Evolutionary conservation across 2,113 vertebrate genomes (phyloP).

Genomic region (Anolis sagrei): DNA sequence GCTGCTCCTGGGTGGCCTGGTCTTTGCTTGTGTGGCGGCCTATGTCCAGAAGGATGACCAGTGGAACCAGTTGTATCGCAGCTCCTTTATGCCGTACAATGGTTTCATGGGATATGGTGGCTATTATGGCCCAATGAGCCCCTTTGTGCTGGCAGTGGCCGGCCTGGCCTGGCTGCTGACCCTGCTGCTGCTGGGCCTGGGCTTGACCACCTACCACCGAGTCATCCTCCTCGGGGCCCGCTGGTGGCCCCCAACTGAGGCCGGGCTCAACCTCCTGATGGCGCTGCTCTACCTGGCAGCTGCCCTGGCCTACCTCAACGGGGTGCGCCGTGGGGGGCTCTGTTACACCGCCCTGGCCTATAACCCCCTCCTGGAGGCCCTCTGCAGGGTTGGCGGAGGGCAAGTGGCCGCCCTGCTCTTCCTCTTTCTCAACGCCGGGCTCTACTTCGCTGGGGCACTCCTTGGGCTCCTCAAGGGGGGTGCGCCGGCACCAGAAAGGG

Average conservation of each 20-base stretch:
- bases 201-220: constrained; percentile 80
- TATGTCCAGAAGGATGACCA: constrained; percentile 82
- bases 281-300: constrained; percentile 83
- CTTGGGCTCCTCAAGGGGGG: neutral
- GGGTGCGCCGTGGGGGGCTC: constrained; percentile 80
- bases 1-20: constrained; percentile 81
- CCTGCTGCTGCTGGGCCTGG: constrained; percentile 70
- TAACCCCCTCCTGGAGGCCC: constrained; percentile 70
- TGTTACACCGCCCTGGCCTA: constrained; percentile 76
- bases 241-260: constrained; percentile 85
- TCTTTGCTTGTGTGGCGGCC: constrained; percentile 77
- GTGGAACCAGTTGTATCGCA: constrained; percentile 75
- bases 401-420: constrained; percentile 81
- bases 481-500: too few species aligned
- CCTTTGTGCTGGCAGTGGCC: constrained; percentile 76
- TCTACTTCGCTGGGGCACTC: constrained; percentile 73
- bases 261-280: constrained; percentile 73
- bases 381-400: constrained; percentile 78
- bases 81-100: constrained; percentile 15
- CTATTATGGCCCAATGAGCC: constrained; percentile 81
- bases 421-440: constrained; percentile 76
- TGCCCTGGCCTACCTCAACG: constrained; percentile 79
- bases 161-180: constrained; percentile 77
- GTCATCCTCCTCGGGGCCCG: constrained; percentile 78
- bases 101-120: constrained; percentile 65